Conservation (phyloP, 2,797 vertebrate species). For the Pangasius macronema region DNA sequence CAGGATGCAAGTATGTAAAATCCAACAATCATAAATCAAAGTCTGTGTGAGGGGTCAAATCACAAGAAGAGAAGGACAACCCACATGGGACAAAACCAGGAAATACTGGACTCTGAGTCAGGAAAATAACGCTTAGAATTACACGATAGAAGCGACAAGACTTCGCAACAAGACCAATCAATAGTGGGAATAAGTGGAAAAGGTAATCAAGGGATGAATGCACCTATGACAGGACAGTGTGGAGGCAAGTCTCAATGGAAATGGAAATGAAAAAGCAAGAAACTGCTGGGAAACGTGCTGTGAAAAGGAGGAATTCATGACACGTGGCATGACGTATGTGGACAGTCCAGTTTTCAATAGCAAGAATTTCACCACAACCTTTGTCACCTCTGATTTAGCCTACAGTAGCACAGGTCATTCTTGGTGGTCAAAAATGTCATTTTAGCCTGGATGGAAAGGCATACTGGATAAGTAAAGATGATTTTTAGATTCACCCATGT, state of each 20-base stretch:
- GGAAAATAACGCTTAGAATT: not conserved
- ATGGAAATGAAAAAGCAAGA: not conserved
- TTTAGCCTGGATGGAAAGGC: not conserved
- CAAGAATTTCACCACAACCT: not conserved
- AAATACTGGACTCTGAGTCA: not conserved
- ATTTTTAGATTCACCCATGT: not conserved
- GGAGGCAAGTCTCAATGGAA: not conserved
- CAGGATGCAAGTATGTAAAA: not conserved
- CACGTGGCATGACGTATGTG: not conserved
- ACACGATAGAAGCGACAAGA: not conserved
- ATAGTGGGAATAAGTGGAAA: not conserved
- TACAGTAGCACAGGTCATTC: not conserved
- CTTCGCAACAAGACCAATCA: not conserved
- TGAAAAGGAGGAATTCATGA: not conserved
- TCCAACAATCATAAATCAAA: not conserved
- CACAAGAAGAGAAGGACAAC: not conserved
- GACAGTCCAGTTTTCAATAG: not conserved
- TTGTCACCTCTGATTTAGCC: not conserved
- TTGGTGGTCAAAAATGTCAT: too few relatives aligned
- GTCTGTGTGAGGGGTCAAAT: not conserved
- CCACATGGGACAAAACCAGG: not conserved
- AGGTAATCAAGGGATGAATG: not conserved
- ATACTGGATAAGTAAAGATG: not conserved
- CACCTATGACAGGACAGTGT: not conserved
- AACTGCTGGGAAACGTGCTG: not conserved